Evolutionary conservation across 2,888 invertebrate species (phyloP), one percentile per base, ranked within the genome.

Genomic region (Steinernema carpocapsae): DNA sequence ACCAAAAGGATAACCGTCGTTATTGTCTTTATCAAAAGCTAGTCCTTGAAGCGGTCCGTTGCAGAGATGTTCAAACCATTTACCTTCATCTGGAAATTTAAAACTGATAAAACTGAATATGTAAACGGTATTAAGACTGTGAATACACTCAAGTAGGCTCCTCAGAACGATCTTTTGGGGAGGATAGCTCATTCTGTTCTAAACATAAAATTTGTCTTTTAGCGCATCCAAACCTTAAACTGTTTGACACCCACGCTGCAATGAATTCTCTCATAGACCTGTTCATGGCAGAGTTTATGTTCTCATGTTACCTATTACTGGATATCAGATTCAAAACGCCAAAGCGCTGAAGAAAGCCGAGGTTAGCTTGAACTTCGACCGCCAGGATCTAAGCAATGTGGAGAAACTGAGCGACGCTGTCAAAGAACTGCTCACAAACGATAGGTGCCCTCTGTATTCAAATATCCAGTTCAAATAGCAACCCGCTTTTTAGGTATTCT

Each of bases 51-150:
- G 26, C 3, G 17, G 4, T 3, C 56, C 26, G 22, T 56, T 56
- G 56, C 56, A 26, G 56, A 22, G 26, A 56, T 26, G 26, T 56
- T 56, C 56, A 56, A 56, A 26, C 22, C 7, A 26, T 56, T 56
- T 17, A 56, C 56, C 6, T 56, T 56, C 26, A 24, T 56, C 7
- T 56, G 56, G 56, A 56, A 56, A 19, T 56, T 24, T 24, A 26
- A 56, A 19, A 24, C 56, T 3, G 22, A 56, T 2, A 17, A 56
- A 3, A 56, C 56, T 10, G 56, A 56, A 6, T 56, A 24, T 26
- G 12, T 56, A 17, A 3, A 26, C 22, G 56, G 26, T 7, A 19
- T 56, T 6, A 26, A 56, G 4, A 56, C 22, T 17, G 56, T 56
- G 26, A 14, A 56, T 26, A 56, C 56, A 17, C 22, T 12, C 6